Evolutionary conservation across 2,113 vertebrate genomes (phyloP), one percentile per base, ranked within the genome.

Genomic region (Hipposideros armiger): DNA sequence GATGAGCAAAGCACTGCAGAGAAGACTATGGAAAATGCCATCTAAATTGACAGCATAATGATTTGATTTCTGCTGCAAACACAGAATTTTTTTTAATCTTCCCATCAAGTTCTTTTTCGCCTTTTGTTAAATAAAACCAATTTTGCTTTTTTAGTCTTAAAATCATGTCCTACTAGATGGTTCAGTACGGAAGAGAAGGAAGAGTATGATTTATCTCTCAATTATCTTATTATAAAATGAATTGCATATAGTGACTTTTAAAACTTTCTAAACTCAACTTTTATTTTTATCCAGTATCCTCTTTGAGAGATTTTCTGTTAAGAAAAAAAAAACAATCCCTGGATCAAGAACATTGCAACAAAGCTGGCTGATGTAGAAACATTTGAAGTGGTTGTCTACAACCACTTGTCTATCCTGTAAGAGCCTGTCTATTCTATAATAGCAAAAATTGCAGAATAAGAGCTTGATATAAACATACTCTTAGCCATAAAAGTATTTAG

Each of bases 11-110:
- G 52, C 24, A 76, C 36, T 94, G 13, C 40, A 70, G 67, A 90
- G 56, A 92, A 52, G 40, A 76, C 93, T 81, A 17, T 76, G 64
- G 40, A 24, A 95, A 97, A 92, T 92, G 30, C 22, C 11, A 66
- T 87, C 58, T 89, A 95, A 96, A 90, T 87, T 92, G 87, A 94
- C 88, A 92, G 62, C 62, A 58, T 89, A 74, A 92, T 96, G 28
- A 84, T 95, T 90, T 94, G 77, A 94, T 94, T 91, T 81, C 76
- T 93, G 56, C 50, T 86, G 22, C 74, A 95, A 87, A 69, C 60
- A 83, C 54, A 30, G 54, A 90, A 90, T 83, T 91, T 64, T 77
- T 47, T 13, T 50, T 11, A 32, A 74, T 26, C n/a, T 92, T 80
- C 45, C 40, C 28, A 90, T 76, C 2, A 74, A 58, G 64, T 90